Base-by-base conservation (phyloP, 2,797 vertebrate species). In the Cynopterus sphinx region DNA sequence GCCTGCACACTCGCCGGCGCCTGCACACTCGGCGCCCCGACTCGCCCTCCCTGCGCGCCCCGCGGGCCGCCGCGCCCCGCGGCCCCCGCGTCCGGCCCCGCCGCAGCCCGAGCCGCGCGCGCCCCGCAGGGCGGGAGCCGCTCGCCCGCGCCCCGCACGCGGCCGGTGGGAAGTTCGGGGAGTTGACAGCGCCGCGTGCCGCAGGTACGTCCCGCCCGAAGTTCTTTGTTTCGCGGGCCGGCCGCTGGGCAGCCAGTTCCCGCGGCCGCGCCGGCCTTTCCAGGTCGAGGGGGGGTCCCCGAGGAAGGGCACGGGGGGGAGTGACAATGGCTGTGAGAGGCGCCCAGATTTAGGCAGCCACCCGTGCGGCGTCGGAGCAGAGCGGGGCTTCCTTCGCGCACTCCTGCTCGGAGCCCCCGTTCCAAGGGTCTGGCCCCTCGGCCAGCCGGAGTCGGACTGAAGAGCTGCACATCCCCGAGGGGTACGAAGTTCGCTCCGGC, bases 171-270 rank as follows among this genome's bases (percentile, higher is more conserved):
- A 97, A 97, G 96, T 97, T 98, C 67, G 79, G 95, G 92, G 98
- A 97, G 95, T 97, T 98, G 91, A 97, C 96, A 97, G 97, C 82
- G 85, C 93, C 31, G 95, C 96, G 33, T 36, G 95, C 93, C 96
- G 91, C 97, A 98, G 98, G 98, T 98, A 98, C 79, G 97, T 97
- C 96, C 98, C 97, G 92, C 94, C 94, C 10, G 89, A 97, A 97
- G 97, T 98, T 97, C 96, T 97, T 98, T 98, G 97, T 96, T 90
- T 85, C 96, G 90, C 79, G 49, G 74, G 83, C 90, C 93, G 84
- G 9, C 86, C 95, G 53, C 89, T 28, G 39, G 68, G 84, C 63
- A 71, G 91, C 71, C 31, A 0, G 79, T 75, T 83, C 55, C 65
- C 41, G 67, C 61, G 61, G 90, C 90, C 46, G 87, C 73, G 41